phyloP scores from a whole-genome alignment of 2,888 invertebrate genomes.

The Cyrtodaria siliqua region DNA sequence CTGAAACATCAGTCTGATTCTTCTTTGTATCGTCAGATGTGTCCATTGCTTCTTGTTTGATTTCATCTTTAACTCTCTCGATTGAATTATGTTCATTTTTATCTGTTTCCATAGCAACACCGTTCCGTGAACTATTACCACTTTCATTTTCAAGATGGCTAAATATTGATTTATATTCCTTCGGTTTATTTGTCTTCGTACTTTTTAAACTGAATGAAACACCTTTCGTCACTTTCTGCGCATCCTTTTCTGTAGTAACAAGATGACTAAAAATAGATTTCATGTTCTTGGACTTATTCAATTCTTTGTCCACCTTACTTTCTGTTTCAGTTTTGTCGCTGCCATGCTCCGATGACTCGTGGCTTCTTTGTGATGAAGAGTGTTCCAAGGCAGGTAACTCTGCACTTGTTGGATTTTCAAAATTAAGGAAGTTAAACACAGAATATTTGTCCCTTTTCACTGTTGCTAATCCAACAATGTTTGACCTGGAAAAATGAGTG shows the following conservation, averaged over 20 bases:
- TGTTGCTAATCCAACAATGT: constrained; percentile 86
- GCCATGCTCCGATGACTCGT: constrained; percentile 3
- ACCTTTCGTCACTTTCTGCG: constrained; percentile 28
- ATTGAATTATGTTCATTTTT: not conserved
- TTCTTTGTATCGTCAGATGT: not conserved
- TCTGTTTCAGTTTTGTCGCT: constrained; percentile 3
- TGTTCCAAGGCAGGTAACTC: not conserved
- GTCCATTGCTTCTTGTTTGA: not conserved
- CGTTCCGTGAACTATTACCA: constrained; percentile 5
- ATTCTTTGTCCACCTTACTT: constrained; percentile 28
- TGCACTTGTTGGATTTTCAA: constrained; percentile 56
- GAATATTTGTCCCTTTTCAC: constrained; percentile 90
- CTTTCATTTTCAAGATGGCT: constrained; percentile 55
- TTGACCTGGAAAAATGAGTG: constrained; percentile 82
- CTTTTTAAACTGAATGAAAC: constrained; percentile 58
- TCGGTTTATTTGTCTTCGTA: constrained; percentile 43
- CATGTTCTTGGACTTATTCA: constrained; percentile 45
- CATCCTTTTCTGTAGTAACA: constrained; percentile 41
- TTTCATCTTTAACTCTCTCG: not conserved
- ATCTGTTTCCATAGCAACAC: constrained; percentile 32
- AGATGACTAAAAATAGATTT: constrained; percentile 68
- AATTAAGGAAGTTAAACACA: constrained; percentile 91
- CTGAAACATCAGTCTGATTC: not conserved
- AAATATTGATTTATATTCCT: constrained; percentile 61
- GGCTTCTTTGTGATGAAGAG: too few relatives aligned